Evolutionary conservation across 2,888 invertebrate genomes (phyloP), one percentile per base, ranked within the genome.

Genomic region (Branchipolynoe longqiensis): DNA sequence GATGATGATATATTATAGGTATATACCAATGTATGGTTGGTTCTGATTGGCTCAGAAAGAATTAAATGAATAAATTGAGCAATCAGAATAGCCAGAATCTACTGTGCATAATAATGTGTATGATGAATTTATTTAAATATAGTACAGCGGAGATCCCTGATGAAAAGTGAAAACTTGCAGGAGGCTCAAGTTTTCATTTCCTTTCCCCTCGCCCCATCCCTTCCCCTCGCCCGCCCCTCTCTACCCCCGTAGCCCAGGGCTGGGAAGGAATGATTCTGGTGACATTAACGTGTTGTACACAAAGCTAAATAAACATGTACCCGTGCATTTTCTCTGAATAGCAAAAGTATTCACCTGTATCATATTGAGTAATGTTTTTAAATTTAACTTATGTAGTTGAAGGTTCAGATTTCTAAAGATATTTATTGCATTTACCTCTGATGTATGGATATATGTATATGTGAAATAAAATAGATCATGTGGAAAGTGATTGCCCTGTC

Each of bases 401-500:
- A 73, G 78, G 84, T 84, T 73, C 48, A 84, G 56, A 84, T 84
- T 84, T 84, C 84, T 84, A 84, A 84, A 84, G 74, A 84, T 84
- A 82, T 85, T 83, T 83, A 86, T 82, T 86, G 85, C 85, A 85
- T 86, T 86, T 83, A 86, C 48, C 81, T 86, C 78, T 64, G 82
- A 82, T 85, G 74, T 86, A 84, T 84, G 84, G 83, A 86, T 86
- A 84, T 83, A 78, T 86, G 86, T 86, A 86, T 82, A 86, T 86
- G 86, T 86, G 86, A 86, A 86, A 86, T 86, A 86, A 86, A 86
- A 40, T 84, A 84, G 82, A 83, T 41, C 58, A 85, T 85, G 81
- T 82, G 64, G 85, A 85, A 85, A 73, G 85, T 83, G 83, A 83
- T 31, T n/a, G n/a, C n/a, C n/a, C n/a, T n/a, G n/a, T n/a, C n/a